Percentiles rank a stretch among this genome's conserved stretches.
Evolutionary conservation across 2,888 invertebrate genomes (phyloP).

Genomic region (Ctenicera cuprea): DNA sequence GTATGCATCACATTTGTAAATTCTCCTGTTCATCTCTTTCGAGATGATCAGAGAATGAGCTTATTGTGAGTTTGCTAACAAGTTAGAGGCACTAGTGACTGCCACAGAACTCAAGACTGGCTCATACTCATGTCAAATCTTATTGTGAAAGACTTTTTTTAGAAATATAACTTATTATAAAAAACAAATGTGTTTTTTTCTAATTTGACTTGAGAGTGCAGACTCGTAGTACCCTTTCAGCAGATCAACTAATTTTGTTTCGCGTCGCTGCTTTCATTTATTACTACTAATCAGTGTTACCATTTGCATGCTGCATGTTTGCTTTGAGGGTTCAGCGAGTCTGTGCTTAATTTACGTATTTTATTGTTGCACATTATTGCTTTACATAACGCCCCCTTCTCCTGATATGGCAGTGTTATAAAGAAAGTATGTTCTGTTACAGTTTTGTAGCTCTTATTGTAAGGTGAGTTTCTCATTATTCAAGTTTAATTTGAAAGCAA

Average conservation of each 20-base stretch:
- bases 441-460: not conserved
- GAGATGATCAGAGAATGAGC: conserved; percentile 43
- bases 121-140: conserved; percentile 70
- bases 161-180: conserved; percentile 71
- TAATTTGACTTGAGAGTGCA: conserved; percentile 58
- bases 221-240: conserved; percentile 70
- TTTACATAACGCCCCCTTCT: not conserved
- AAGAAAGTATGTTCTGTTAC: not conserved
- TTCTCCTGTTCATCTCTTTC: conserved; percentile 49
- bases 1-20: conserved; percentile 60
- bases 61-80: conserved; percentile 68
- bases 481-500: not conserved
- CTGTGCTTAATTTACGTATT: conserved; percentile 38
- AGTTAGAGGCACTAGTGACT: conserved; percentile 63
- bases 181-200: conserved; percentile 65
- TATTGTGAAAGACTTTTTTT: conserved; percentile 71
- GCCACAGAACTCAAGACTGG: conserved; percentile 68
- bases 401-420: too few relatives aligned
- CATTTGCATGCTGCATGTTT: conserved; percentile 63
- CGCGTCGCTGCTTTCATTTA: conserved; percentile 23
- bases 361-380: not conserved
- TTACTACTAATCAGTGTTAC: conserved; percentile 31
- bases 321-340: conserved; percentile 64
- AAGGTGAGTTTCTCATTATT: not conserved
- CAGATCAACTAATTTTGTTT: conserved; percentile 56